Evolutionary conservation across 2,113 vertebrate species (phyloP), one percentile per base, ranked within the genome.

Genomic region (Sinocyclocheilus maitianheensis): DNA sequence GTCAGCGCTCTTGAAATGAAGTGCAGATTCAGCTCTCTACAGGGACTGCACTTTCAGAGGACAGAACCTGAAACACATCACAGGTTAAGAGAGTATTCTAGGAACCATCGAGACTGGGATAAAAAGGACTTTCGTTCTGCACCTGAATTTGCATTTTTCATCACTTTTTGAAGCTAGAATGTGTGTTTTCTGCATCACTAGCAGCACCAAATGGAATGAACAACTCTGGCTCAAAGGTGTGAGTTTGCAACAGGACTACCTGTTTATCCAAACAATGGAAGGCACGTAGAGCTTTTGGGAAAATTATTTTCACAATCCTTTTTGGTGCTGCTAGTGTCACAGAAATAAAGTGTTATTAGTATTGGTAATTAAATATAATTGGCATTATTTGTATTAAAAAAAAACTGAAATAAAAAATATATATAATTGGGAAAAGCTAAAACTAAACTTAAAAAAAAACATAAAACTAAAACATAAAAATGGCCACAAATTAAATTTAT

Each of bases 11-110:
- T 81, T 80, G 26, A 76, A 81, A 37, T 20, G 22, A 84, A 86
- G 76, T 86, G 88, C 85, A 48, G 75, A 86, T 86, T 89, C 88
- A 86, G 77, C 88, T 84, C 69, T 89, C 77, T 18, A 16, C 74
- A 67, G 81, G 71, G 84, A 86, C 20, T 26, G 81, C 37, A 8
- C 37, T 74, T 43, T 74, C 20, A 74, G 71, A 43, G 34, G 34
- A 72, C 69, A 40, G 34, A 24, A 75, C 72, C 72, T 24, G 72
- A 46, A 75, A 71, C 40, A 1, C 40, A 1, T 12, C 72, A 51
- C 74, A 76, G 43, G 40, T 76, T 76, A 51, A n/a, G 22, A 48
- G 20, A 48, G 74, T 46, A 3, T 26, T 76, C 74, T 3, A 48
- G 43, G 43, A 74, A 43, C 37, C 20, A 13, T 22, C 37, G 18